These are phyloP conservation scores for Gnathonemus echidnorhynchus DNA, from an alignment of 2,113 vertebrate genomes.

Conservation along the genomic window DNA sequence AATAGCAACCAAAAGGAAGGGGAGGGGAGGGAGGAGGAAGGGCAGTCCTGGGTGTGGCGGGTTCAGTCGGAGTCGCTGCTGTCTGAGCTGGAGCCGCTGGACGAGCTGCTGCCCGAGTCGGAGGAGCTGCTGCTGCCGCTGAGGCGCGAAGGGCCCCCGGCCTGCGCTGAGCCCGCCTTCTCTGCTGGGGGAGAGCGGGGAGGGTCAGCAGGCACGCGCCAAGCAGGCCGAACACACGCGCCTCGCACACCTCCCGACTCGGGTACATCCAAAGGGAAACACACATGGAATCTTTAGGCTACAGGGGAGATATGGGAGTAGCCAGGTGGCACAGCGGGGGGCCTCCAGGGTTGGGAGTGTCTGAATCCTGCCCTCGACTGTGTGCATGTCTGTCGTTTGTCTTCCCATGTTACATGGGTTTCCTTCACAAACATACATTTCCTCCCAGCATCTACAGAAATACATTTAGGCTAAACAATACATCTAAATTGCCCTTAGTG, in stretches of 20 bases:
- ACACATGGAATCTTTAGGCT: background rate
- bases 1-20: conserved; percentile 4
- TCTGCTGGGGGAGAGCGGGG: conserved; percentile 45
- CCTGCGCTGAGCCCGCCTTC: conserved; percentile 50
- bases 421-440: background rate
- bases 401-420: background rate
- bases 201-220: background rate
- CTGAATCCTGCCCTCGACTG: background rate
- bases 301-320: background rate
- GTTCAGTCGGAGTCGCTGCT: conserved; percentile 72
- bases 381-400: background rate
- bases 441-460: background rate
- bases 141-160: conserved; percentile 65
- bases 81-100: conserved; percentile 71
- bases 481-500: background rate
- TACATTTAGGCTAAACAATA: background rate
- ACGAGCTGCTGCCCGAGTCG: conserved; percentile 67
- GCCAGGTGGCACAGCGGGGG: background rate
- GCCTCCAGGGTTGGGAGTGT: background rate
- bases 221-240: background rate
- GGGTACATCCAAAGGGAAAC: background rate
- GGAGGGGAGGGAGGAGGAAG: background rate
- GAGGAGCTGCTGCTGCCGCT: conserved; percentile 69
- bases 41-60: conserved; percentile 23
- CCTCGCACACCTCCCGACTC: background rate